Evolutionary conservation across 2,888 invertebrate species (phyloP), one percentile per base, ranked within the genome.

Genomic region (Pegoplata infirma): DNA sequence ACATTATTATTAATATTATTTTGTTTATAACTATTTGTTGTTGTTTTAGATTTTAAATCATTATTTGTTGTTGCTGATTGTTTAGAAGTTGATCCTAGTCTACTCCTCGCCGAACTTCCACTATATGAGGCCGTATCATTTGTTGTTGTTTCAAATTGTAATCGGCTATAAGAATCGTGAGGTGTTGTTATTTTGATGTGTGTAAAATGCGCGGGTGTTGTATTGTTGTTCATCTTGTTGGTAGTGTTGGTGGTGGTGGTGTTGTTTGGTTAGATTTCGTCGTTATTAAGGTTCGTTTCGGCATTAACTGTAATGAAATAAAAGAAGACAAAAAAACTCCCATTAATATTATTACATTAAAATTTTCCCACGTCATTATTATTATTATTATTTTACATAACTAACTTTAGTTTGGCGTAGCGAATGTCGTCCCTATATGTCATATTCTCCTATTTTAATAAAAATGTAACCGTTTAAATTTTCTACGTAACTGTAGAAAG

Each of bases 271-370:
- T 58, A 74, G 79, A 73, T 74, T 68, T 78, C 72, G 81, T 77
- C 58, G 75, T 81, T 80, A n/a, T n/a, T n/a, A 77, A 68, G 46
- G 69, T 80, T 82, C 82, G 83, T 81, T 80, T 82, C 80, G 82
- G 81, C 83, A 83, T 83, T 79, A 81, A 82, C 83, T 83, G 71
- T 44, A 81, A 63, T 78, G 49, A 46, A 32, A 49, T n/a, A 44
- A 49, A 55, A 66, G 49, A 28, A 17, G 44, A 59, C 47, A 51
- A 16, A 12, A 55, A 51, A 55, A 67, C 16, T 40, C 36, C n/a
- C n/a, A 40, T 40, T 40, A 40, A 40, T n/a, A 2, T 36, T 36
- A 7, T 1, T 7, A 1, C 32, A 32, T 32, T 32, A 63, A 1
- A 56, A 23, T 66, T 75, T 76, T 76, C 75, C 68, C 75, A 76